These are phyloP conservation scores for Patella pellucida DNA, from an alignment of 2,888 invertebrate genomes.

Conservation along the genomic window DNA sequence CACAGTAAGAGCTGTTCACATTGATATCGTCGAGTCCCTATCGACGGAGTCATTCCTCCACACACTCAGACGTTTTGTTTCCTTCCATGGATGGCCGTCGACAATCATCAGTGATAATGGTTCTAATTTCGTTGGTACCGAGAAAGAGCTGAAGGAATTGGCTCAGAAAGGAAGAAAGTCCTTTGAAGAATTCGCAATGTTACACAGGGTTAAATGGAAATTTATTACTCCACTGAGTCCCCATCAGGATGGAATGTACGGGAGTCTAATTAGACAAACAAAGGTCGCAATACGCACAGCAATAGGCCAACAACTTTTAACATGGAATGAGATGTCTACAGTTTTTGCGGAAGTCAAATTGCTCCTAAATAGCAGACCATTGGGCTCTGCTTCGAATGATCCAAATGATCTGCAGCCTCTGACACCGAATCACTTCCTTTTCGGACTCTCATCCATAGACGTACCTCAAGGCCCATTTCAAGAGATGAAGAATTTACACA, in stretches of 20 bases:
- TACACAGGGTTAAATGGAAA: no score
- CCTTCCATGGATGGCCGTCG: constrained; percentile 25
- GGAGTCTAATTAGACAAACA: no score
- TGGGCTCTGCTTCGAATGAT: constrained; percentile 9
- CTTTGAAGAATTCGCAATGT: no score
- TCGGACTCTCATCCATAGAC: constrained; percentile 19
- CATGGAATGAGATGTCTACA: constrained; percentile 26
- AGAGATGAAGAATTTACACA: constrained; percentile 1
- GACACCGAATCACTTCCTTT: constrained; percentile 29
- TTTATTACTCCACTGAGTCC: no score
- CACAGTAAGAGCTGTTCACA: constrained; percentile 21
- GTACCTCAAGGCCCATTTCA: no score
- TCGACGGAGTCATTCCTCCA: constrained; percentile 25
- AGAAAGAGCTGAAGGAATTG: no score
- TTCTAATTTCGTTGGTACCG: no score
- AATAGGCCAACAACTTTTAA: no score
- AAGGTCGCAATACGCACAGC: no score
- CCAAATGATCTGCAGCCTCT: constrained; percentile 20
- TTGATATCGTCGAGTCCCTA: constrained; percentile 23
- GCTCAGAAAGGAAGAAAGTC: no score
- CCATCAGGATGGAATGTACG: no score
- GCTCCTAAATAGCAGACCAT: constrained; percentile 27
- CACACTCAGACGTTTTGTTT: constrained; percentile 23
- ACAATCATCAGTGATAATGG: no score
- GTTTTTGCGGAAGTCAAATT: constrained; percentile 19